Percentiles rank a stretch among this genome's conserved stretches.
Evolutionary conservation across 2,113 vertebrate species (phyloP).

Genomic region (Dicaeum eximium): DNA sequence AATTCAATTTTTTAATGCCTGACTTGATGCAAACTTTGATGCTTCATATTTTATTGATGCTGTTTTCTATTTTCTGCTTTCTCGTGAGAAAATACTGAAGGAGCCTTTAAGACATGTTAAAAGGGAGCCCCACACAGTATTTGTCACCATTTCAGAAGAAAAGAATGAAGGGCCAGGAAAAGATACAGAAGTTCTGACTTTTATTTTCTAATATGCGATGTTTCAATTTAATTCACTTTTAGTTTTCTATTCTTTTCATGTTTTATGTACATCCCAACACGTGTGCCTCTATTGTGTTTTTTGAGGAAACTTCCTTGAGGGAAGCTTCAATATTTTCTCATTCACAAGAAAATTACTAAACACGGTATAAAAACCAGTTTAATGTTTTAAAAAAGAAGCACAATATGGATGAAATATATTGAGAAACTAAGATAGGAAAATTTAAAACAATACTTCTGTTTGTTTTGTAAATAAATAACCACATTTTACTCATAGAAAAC

Average conservation of each 20-base stretch:
- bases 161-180: not conserved
- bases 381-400: not conserved
- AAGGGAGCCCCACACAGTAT: not conserved
- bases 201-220: not conserved
- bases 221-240: not conserved
- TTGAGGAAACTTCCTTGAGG: not conserved
- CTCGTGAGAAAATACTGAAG: not conserved
- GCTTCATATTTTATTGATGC: not conserved
- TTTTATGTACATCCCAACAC: not conserved
- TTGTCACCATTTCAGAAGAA: not conserved
- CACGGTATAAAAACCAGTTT: fast-evolving
- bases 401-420: not conserved
- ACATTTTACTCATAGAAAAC: not conserved
- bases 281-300: not conserved
- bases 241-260: not conserved
- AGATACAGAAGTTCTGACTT: not conserved
- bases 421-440: not conserved
- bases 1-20: not conserved
- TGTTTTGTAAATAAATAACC: not conserved
- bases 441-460: not conserved
- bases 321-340: not conserved
- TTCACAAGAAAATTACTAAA: not conserved
- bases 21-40: not conserved
- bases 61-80: not conserved
- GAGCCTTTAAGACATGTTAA: not conserved